These are phyloP conservation scores for Peromyscus leucopus DNA, from an alignment of 2,113 vertebrate species.

Conservation along the genomic window DNA sequence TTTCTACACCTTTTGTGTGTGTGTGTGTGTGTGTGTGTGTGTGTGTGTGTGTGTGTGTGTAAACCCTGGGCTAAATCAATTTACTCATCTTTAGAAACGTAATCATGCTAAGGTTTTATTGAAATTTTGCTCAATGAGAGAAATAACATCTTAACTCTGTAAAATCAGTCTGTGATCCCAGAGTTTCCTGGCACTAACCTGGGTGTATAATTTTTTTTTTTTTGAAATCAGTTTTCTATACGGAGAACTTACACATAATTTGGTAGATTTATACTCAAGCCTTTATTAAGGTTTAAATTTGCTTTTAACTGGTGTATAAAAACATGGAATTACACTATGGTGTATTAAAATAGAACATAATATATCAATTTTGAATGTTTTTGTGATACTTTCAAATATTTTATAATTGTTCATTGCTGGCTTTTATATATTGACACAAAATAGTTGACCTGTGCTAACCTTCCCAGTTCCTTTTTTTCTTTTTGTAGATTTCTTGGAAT, in stretches of 20 bases:
- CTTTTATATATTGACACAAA: background rate
- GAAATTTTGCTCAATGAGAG: slow-evolving; percentile 3
- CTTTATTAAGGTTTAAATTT: background rate
- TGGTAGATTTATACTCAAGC: slow-evolving; percentile 15
- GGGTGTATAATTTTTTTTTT: background rate
- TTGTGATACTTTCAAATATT: slow-evolving; percentile 1
- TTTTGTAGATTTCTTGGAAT: background rate
- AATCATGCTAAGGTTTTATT: background rate
- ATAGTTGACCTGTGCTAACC: background rate
- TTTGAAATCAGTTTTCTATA: background rate
- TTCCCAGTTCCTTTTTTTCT: background rate
- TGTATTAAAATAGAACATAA: background rate
- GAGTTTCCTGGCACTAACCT: background rate
- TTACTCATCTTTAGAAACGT: background rate
- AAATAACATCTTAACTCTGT: background rate
- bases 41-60: background rate
- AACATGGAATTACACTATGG: background rate
- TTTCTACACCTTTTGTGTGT: background rate
- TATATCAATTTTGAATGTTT: background rate
- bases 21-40: background rate
- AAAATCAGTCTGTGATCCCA: slow-evolving; percentile 5
- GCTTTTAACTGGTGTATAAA: background rate
- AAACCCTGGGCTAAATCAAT: background rate
- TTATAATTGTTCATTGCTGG: background rate
- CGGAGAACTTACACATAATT: background rate